phyloP scores from a whole-genome alignment of 2,113 vertebrate species.

The Cacatua alba region DNA sequence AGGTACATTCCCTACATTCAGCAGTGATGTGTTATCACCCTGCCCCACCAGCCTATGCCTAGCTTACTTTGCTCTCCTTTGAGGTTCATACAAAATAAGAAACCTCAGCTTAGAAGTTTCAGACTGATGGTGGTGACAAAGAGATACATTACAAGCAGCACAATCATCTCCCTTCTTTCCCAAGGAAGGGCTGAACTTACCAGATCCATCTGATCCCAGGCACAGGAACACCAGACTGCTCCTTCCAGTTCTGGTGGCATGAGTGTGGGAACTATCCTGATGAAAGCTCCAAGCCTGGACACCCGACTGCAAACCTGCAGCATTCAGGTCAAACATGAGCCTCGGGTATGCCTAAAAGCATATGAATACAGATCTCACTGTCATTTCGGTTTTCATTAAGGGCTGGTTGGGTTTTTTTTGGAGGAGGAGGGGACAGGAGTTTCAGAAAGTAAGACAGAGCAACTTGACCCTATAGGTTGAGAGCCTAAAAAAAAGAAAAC shows the following conservation, averaged over 20 bases:
- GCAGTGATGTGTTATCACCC: neutral
- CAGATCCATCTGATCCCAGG: neutral
- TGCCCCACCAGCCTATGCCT: neutral
- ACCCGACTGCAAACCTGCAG: neutral
- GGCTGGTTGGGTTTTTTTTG: neutral
- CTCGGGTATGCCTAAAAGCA: neutral
- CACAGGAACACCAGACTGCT: neutral
- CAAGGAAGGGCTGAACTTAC: neutral
- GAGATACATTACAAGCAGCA: neutral
- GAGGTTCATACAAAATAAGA: neutral
- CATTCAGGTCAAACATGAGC: neutral
- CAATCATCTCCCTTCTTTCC: neutral
- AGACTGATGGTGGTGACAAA: rapidly evolving
- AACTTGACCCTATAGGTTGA: neutral
- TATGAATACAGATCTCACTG: neutral
- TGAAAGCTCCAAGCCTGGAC: rapidly evolving
- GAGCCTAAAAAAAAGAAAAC: neutral
- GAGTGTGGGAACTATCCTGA: neutral
- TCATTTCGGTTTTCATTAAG: neutral
- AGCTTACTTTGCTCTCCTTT: neutral
- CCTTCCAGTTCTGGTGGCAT: neutral
- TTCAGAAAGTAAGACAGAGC: neutral
- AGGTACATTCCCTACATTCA: neutral
- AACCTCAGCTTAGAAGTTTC: neutral
- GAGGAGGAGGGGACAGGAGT: neutral